Evolutionary conservation across 1,140 invertebrate genomes (phyloP).

Genomic region (Dinoponera quadriceps): DNA sequence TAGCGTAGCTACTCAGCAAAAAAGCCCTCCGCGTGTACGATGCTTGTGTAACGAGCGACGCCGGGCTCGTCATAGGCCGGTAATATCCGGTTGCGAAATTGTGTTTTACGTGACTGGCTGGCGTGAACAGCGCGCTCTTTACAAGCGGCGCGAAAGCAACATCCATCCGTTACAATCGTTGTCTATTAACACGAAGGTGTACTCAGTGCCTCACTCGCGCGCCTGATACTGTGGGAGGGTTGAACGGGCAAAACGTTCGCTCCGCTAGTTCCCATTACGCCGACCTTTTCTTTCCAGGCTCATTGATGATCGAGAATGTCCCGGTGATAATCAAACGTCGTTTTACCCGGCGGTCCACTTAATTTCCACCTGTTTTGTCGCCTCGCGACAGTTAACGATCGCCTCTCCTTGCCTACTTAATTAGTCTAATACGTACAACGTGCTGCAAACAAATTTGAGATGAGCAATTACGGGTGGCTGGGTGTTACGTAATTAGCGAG

Average conservation of each 20-base stretch:
- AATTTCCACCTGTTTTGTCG: not conserved
- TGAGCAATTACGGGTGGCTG: not conserved
- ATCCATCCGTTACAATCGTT: not conserved
- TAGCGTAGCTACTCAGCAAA: conserved; percentile 28
- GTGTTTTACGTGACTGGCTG: conserved; percentile 36
- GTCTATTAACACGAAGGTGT: not conserved
- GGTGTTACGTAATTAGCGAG: conserved; percentile 11
- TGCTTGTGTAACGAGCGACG: conserved; percentile 25
- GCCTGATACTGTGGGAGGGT: not conserved
- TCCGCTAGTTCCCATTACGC: not conserved
- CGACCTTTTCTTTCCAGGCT: not conserved
- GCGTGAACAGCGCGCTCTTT: conserved; percentile 22
- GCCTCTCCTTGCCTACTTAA: no score
- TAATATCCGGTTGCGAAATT: conserved; percentile 57
- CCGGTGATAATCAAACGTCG: not conserved
- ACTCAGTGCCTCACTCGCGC: not conserved
- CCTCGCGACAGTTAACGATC: no score
- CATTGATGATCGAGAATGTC: no score
- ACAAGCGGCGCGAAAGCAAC: conserved; percentile 16
- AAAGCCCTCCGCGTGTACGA: not conserved
- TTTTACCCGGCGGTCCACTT: not conserved
- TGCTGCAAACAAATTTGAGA: not conserved
- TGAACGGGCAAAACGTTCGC: not conserved
- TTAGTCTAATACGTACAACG: not conserved
- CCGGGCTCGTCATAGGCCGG: conserved; percentile 15